phyloP scores from a whole-genome alignment of 2,888 invertebrate genomes.

The Callyntrura guangdongensis region DNA sequence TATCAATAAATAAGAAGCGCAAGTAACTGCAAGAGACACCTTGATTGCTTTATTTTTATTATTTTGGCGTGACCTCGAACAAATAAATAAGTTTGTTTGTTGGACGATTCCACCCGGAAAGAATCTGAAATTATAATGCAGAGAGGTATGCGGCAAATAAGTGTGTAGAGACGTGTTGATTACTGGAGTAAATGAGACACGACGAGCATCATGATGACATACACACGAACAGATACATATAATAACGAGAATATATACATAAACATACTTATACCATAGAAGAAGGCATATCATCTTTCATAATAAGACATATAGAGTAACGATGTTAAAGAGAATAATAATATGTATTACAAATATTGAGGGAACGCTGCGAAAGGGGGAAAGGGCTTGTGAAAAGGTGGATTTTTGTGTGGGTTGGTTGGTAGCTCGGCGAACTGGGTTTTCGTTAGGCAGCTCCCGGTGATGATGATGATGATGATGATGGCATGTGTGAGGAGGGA shows the following conservation, averaged over 20 bases:
- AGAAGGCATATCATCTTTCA: not conserved
- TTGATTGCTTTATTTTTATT: not conserved
- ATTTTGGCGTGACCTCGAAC: not conserved
- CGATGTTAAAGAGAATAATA: not conserved
- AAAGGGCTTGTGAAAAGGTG: not conserved
- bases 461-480: not conserved
- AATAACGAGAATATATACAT: not conserved
- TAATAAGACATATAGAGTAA: not conserved
- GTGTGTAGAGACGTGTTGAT: not conserved
- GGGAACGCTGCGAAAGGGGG: not conserved
- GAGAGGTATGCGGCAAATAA: not conserved
- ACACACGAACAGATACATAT: not conserved
- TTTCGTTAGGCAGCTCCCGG: not conserved
- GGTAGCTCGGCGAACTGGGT: not conserved
- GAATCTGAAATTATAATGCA: conserved; percentile 29
- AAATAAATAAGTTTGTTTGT: not conserved
- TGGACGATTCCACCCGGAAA: conserved; percentile 67
- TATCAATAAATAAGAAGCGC: no score
- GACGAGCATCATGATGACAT: no score
- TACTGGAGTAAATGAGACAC: no score
- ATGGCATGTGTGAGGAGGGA: conserved; percentile 75
- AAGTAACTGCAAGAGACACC: not conserved
- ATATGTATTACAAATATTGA: not conserved
- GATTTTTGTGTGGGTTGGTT: not conserved
- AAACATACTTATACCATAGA: no score